These are phyloP conservation scores for Trachelipus rathkii DNA, from an alignment of 1,140 invertebrate genomes.

Conservation along the genomic window DNA sequence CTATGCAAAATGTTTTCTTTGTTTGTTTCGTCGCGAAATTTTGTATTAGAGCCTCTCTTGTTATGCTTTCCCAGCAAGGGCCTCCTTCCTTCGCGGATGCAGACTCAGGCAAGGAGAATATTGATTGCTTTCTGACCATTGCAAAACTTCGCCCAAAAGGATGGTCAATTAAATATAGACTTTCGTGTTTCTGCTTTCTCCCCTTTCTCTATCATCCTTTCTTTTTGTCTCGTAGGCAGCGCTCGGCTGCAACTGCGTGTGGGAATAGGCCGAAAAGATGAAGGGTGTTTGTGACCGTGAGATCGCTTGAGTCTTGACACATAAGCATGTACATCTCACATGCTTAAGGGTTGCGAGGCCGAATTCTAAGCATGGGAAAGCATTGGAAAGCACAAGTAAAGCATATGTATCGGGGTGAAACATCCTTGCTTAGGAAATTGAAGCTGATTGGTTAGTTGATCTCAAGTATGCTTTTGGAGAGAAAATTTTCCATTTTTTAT, in stretches of 20 bases:
- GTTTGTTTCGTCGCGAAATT: too few species aligned
- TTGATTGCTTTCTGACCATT: too few species aligned
- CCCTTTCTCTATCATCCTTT: too few species aligned
- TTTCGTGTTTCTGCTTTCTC: too few species aligned
- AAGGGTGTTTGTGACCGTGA: background rate
- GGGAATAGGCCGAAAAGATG: too few species aligned
- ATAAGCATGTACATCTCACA: background rate
- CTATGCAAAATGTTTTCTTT: too few species aligned
- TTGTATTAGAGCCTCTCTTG: too few species aligned
- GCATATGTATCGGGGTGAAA: background rate
- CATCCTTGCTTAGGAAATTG: background rate
- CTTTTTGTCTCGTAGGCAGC: background rate
- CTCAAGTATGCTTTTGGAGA: background rate
- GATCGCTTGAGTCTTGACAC: background rate
- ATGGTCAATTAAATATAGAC: too few species aligned
- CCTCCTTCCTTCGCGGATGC: too few species aligned
- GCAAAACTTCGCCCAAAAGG: too few species aligned
- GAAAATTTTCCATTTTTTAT: background rate
- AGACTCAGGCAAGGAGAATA: too few species aligned
- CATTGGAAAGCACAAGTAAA: background rate
- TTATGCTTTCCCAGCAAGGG: too few species aligned
- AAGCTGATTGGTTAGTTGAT: background rate
- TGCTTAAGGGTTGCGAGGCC: background rate
- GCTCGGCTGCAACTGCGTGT: background rate
- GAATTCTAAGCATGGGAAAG: background rate